A percentile compares a stretch with the other conserved stretches of the same genome.
phyloP scores from a whole-genome alignment of 2,888 invertebrate genomes.

The Xestia c-nigrum region DNA sequence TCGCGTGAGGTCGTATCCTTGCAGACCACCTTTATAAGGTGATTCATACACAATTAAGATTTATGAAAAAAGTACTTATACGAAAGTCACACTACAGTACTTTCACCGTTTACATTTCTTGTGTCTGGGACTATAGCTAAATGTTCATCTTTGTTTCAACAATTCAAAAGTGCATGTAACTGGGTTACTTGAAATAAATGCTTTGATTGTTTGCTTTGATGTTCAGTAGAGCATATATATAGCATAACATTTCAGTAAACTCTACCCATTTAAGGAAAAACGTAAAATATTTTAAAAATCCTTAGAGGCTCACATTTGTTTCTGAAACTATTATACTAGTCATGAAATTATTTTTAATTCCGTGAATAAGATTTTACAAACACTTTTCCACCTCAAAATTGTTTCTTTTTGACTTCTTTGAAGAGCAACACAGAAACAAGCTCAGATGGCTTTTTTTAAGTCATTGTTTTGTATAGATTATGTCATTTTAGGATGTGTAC shows the following conservation, averaged over 20 bases:
- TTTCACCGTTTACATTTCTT: no score
- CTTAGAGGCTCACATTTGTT: not conserved
- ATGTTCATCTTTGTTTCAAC: no score
- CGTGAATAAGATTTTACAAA: not conserved
- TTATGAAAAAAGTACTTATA: not conserved
- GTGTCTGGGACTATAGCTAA: no score
- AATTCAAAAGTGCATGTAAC: no score
- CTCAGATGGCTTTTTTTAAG: not conserved
- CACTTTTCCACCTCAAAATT: not conserved
- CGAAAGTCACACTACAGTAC: not conserved
- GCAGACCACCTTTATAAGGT: slow-evolving; percentile 42
- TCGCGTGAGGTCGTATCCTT: not conserved
- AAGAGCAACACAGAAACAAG: not conserved
- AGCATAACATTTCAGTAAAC: no score
- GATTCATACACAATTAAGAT: not conserved
- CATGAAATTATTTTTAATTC: not conserved
- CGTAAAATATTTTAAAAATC: not conserved
- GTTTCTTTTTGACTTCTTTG: not conserved
- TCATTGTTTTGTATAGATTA: not conserved
- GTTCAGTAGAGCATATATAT: no score
- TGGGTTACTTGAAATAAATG: no score
- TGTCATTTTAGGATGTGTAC: not conserved
- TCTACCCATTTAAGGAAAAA: not conserved
- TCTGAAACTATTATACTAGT: not conserved
- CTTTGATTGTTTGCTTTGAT: no score